phyloP scores from a whole-genome alignment of 2,888 invertebrate species.

The Galeopsomyia nigrocyanea region DNA sequence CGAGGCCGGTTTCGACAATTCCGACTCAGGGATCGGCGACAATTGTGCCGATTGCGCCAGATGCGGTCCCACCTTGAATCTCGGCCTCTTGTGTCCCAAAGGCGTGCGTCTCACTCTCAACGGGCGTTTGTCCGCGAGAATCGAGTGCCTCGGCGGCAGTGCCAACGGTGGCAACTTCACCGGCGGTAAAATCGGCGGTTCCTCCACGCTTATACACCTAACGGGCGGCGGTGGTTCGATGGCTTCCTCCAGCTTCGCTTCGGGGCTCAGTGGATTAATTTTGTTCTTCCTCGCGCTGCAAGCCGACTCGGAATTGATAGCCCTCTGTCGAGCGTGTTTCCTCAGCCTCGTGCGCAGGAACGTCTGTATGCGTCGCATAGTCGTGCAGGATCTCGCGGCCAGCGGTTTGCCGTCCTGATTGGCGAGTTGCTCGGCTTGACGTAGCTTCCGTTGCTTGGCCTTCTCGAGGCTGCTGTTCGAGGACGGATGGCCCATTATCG shows the following conservation, averaged over 20 bases:
- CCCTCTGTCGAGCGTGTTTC: conserved; percentile 56
- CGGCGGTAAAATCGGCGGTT: conserved; percentile 19
- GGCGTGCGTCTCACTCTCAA: conserved; percentile 60
- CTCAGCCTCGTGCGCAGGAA: conserved; percentile 60
- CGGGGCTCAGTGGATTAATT: conserved; percentile 52
- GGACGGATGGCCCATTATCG: conserved; percentile 56
- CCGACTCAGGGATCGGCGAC: conserved; percentile 80
- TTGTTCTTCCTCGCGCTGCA: conserved; percentile 55
- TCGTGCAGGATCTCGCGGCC: conserved; percentile 52
- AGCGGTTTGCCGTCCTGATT: conserved; percentile 22
- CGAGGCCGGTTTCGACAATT: conserved; percentile 79
- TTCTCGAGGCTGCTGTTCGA: conserved; percentile 42
- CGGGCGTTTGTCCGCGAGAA: background rate
- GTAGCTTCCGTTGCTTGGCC: conserved; percentile 35
- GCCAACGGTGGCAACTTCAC: conserved; percentile 32
- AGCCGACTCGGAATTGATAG: conserved; percentile 51
- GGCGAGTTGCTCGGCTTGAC: conserved; percentile 28
- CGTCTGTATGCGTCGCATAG: conserved; percentile 61
- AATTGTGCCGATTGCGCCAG: conserved; percentile 69
- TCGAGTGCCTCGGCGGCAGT: conserved; percentile 9
- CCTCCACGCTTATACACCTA: conserved; percentile 35
- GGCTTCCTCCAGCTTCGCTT: conserved; percentile 6
- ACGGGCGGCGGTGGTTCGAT: conserved; percentile 7
- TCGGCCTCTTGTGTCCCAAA: conserved; percentile 59
- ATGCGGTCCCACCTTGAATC: conserved; percentile 62